phyloP scores from a whole-genome alignment of 2,113 vertebrate species.

The Nicator chloris region DNA sequence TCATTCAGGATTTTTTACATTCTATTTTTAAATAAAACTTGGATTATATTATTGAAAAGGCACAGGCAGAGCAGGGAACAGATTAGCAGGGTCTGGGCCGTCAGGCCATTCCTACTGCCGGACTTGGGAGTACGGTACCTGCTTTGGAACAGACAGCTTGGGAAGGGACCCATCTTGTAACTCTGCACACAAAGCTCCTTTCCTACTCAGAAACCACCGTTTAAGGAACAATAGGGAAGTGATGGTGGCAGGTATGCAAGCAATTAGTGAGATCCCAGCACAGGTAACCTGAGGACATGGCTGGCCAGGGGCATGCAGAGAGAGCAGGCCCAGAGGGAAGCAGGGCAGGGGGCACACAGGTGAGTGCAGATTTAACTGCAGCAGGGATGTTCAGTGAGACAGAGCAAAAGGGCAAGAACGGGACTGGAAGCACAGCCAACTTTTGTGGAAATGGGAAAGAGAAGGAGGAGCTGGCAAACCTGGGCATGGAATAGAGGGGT shows the following conservation, averaged over 20 bases:
- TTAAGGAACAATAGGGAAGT: not conserved
- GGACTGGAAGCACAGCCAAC: not conserved
- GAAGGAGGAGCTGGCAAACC: not conserved
- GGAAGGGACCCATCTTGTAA: not conserved
- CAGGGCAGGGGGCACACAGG: not conserved
- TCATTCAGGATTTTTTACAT: not conserved
- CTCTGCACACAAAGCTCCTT: not conserved
- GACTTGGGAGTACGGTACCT: no score
- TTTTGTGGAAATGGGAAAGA: not conserved
- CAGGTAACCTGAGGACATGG: not conserved
- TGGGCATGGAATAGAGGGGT: rapidly evolving
- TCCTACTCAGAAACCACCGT: not conserved
- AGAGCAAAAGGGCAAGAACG: not conserved
- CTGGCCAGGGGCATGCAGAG: not conserved
- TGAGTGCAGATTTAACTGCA: not conserved
- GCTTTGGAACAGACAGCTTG: not conserved
- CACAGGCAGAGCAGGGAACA: not conserved
- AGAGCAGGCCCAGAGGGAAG: not conserved
- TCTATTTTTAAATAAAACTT: not conserved
- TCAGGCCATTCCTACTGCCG: not conserved
- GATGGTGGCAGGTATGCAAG: not conserved
- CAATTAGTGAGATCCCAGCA: not conserved
- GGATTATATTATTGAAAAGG: not conserved
- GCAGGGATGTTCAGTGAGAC: not conserved
- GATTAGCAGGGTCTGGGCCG: not conserved